Conservation (phyloP, 2,113 vertebrate genomes). For the Danionella cerebrum region DNA sequence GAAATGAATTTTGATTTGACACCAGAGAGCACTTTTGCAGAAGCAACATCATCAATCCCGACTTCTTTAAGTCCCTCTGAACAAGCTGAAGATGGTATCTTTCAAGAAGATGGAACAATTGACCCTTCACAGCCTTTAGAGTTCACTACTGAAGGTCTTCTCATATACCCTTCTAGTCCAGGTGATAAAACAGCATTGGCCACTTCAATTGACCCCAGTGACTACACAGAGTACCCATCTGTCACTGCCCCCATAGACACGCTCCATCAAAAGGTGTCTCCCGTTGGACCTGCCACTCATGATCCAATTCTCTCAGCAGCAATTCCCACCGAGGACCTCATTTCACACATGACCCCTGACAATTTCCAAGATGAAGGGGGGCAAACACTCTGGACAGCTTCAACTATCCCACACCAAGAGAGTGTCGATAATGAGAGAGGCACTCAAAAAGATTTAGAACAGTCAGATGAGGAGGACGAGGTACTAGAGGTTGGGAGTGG, state of each 20-base stretch:
- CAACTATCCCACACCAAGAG: not conserved
- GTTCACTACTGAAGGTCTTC: not conserved
- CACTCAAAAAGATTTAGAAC: constrained; percentile 32
- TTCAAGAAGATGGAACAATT: constrained; percentile 21
- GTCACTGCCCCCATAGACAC: not conserved
- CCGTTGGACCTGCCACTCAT: not conserved
- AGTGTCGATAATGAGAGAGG: constrained; percentile 16
- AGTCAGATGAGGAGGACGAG: constrained; percentile 2
- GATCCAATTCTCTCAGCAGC: not conserved
- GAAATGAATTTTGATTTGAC: constrained; percentile 2
- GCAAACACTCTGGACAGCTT: constrained; percentile 7
- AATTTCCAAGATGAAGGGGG: not conserved
- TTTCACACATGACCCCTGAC: not conserved
- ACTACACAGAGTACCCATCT: not conserved
- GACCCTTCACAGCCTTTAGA: constrained; percentile 24
- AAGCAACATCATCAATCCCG: constrained; percentile 8
- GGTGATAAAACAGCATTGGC: not conserved
- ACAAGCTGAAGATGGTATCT: not conserved
- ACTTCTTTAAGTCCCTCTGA: not conserved
- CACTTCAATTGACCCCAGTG: not conserved
- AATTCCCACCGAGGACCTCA: not conserved
- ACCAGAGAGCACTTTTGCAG: not conserved
- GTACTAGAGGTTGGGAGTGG: constrained; percentile 50
- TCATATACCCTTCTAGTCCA: not conserved
- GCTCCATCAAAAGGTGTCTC: not conserved